Percentiles rank a stretch among this genome's conserved stretches.
These are phyloP conservation scores for Cyanocitta stelleri DNA, from an alignment of 2,113 vertebrate species.

Conservation along the genomic window DNA sequence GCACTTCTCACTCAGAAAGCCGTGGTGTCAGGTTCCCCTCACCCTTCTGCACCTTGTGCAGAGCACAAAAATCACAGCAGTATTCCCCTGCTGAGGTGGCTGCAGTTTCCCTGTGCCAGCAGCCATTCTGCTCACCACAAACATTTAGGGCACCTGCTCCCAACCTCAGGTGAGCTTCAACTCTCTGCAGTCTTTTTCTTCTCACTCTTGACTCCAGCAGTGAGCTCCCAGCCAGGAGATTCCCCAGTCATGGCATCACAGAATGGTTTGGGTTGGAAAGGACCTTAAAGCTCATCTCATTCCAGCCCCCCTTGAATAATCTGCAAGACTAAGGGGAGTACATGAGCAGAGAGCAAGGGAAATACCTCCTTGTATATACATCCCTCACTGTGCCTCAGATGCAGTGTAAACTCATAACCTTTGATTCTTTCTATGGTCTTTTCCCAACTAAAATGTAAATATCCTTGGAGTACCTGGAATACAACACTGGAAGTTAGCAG, in stretches of 20 bases:
- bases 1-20: neutral
- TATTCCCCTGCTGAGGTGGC: rapidly evolving
- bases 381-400: rapidly evolving
- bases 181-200: neutral
- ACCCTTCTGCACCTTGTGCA: neutral
- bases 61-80: neutral
- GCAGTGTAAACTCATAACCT: neutral
- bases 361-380: neutral
- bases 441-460: neutral
- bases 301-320: neutral
- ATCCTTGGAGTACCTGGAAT: neutral
- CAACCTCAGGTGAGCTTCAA: neutral
- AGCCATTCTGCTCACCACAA: neutral
- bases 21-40: rapidly evolving
- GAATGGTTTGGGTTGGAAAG: neutral
- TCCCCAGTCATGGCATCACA: rapidly evolving
- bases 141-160: neutral
- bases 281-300: neutral
- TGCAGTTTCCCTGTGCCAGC: neutral
- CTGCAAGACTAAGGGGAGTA: neutral
- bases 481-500: neutral
- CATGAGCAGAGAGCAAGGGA: neutral
- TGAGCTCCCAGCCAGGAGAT: neutral
- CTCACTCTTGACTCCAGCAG: neutral
- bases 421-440: neutral